Evolutionary conservation across 1,140 invertebrate genomes (phyloP).

Genomic region (Oryzaephilus surinamensis): DNA sequence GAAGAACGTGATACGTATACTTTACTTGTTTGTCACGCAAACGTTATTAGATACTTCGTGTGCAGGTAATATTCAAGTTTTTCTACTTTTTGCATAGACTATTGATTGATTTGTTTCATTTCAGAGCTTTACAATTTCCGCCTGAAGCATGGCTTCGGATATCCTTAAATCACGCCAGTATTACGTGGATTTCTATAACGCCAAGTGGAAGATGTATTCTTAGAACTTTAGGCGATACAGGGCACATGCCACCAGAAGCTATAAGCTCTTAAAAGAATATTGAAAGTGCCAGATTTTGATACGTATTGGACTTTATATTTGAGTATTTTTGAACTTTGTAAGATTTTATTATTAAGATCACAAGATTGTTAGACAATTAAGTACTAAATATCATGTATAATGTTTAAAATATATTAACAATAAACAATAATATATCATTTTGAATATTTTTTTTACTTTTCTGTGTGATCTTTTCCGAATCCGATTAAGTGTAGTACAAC

Average conservation of each 20-base stretch:
- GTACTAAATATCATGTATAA: no score
- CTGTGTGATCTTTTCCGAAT: no score
- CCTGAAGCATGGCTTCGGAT: constrained; percentile 94
- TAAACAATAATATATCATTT: no score
- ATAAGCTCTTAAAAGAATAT: no score
- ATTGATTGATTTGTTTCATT: constrained; percentile 27
- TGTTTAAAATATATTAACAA: no score
- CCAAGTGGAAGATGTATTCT: constrained; percentile 79
- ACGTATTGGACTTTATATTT: no score
- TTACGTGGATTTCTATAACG: constrained; percentile 82
- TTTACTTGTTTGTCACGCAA: constrained; percentile 93
- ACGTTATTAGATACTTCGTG: constrained; percentile 96
- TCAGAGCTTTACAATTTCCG: constrained; percentile 91
- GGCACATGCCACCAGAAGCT: constrained; percentile 71
- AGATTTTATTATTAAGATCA: no score
- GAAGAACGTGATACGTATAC: constrained; percentile 84
- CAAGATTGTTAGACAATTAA: no score
- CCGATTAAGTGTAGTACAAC: no score
- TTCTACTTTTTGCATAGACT: neutral
- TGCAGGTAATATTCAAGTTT: constrained; percentile 62
- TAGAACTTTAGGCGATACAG: constrained; percentile 71
- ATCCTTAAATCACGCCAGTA: constrained; percentile 81
- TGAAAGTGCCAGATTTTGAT: no score
- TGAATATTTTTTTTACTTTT: no score
- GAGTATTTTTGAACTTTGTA: no score